Evolutionary conservation across 2,888 invertebrate species (phyloP).

Genomic region (Ormyrus labotus): DNA sequence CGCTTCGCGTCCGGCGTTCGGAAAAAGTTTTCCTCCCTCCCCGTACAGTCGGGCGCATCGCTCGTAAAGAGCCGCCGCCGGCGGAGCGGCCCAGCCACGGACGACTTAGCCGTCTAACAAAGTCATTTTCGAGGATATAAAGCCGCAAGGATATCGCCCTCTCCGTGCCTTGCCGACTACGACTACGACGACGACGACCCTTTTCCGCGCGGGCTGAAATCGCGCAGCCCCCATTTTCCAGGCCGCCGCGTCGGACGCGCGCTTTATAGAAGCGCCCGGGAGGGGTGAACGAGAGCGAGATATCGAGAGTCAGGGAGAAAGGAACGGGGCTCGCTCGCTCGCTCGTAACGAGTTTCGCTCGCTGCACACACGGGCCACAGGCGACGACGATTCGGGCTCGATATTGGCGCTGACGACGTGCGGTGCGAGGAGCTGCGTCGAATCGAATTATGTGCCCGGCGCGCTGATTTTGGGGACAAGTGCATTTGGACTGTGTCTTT

Average conservation of each 20-base stretch:
- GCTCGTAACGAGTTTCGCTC: conserved; percentile 42
- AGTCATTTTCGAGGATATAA: conserved; percentile 52
- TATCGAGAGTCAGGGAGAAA: background rate
- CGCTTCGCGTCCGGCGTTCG: too few species aligned
- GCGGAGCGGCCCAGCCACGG: background rate
- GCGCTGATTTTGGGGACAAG: too few species aligned
- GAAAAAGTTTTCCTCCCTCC: conserved; percentile 1
- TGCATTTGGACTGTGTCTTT: too few species aligned
- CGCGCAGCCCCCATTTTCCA: conserved; percentile 51
- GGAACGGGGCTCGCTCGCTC: background rate
- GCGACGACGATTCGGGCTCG: background rate
- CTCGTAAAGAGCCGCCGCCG: conserved; percentile 5
- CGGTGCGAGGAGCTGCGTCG: background rate
- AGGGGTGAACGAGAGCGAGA: background rate
- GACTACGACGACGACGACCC: conserved; percentile 1
- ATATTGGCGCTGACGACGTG: conserved; percentile 14
- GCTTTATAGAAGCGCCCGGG: background rate
- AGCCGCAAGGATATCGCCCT: conserved; percentile 26
- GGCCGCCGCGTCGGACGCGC: conserved; percentile 32
- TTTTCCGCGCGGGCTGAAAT: conserved; percentile 27
- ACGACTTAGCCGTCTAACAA: conserved; percentile 21
- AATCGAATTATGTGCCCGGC: background rate
- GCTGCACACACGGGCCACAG: background rate
- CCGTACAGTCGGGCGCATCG: background rate
- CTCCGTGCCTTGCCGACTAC: background rate